These are phyloP conservation scores for Acanthisitta chloris DNA, from an alignment of 2,113 vertebrate species.

Conservation along the genomic window DNA sequence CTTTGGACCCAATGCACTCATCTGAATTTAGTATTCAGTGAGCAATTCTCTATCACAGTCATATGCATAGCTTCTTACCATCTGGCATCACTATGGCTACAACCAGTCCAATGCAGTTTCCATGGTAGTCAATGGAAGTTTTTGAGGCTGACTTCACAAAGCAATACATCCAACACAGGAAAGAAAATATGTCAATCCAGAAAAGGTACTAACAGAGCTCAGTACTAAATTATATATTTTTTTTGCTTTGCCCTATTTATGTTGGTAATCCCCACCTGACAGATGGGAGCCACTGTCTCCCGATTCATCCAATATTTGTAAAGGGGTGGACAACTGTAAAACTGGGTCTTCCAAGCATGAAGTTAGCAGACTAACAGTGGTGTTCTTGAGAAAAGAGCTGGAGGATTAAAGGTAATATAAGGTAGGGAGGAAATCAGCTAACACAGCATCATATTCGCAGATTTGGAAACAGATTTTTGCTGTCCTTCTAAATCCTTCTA, in stretches of 20 bases:
- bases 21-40: background rate
- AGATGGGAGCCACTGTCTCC: background rate
- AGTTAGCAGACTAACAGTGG: background rate
- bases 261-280: background rate
- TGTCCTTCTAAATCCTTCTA: background rate
- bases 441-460: background rate
- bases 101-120: constrained; percentile 20
- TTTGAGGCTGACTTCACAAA: background rate
- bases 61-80: constrained; percentile 11
- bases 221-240: background rate
- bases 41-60: background rate
- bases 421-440: background rate
- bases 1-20: background rate
- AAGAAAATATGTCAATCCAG: background rate
- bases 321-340: background rate
- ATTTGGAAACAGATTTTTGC: background rate
- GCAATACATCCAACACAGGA: background rate
- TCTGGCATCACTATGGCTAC: constrained; percentile 26
- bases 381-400: background rate
- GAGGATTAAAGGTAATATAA: background rate
- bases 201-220: background rate
- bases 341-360: background rate
- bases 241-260: background rate
- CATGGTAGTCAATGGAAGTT: constrained; percentile 6
- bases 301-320: background rate